These are phyloP conservation scores for Dynastes hyllus DNA, from an alignment of 2,888 invertebrate genomes.

Conservation along the genomic window DNA sequence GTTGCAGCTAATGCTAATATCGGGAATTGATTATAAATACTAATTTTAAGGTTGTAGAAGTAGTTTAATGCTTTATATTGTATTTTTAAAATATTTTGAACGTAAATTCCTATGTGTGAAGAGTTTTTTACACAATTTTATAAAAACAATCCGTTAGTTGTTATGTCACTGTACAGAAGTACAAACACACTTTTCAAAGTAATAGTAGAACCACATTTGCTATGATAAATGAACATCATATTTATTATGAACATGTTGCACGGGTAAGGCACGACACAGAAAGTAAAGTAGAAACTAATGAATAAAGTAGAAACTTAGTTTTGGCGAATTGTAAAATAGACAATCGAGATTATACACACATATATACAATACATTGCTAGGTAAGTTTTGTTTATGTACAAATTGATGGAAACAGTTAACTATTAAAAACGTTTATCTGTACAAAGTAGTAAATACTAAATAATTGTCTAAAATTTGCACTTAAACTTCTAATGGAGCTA, in stretches of 20 bases:
- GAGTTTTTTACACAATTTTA: no score
- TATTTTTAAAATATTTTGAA: no score
- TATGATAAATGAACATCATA: background rate
- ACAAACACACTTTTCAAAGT: no score
- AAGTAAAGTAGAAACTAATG: background rate
- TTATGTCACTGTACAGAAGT: no score
- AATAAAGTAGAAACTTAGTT: background rate
- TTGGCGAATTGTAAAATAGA: no score
- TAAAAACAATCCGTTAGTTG: no score
- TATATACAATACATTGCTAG: slow-evolving; percentile 17
- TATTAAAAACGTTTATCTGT: slow-evolving; percentile 6
- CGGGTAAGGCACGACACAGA: background rate
- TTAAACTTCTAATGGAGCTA: slow-evolving; percentile 21
- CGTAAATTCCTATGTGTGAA: no score
- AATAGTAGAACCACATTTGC: slow-evolving; percentile 1
- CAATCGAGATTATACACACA: slow-evolving; percentile 6
- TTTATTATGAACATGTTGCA: slow-evolving; percentile 6
- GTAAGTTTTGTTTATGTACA: slow-evolving; percentile 19
- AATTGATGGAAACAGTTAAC: background rate
- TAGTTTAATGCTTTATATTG: no score
- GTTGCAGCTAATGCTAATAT: no score
- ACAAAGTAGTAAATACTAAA: slow-evolving; percentile 17
- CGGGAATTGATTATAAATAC: no score
- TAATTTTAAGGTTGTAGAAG: no score
- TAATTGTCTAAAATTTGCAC: slow-evolving; percentile 18